Evolutionary conservation across 2,113 vertebrate genomes (phyloP).

Genomic region (Sylvietta virens): DNA sequence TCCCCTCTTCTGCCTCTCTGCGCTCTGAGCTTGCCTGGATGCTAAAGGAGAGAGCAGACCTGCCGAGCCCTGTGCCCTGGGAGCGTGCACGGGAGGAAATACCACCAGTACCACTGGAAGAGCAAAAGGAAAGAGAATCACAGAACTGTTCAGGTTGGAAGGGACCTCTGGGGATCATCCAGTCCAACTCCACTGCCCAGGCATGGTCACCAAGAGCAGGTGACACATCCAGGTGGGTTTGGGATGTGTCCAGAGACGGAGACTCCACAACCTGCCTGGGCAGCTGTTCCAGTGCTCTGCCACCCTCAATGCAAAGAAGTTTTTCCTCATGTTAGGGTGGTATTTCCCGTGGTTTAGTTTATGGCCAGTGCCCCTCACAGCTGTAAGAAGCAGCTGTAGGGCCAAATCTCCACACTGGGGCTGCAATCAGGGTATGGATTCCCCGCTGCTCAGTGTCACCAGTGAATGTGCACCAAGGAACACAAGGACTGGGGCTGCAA

Average conservation of each 20-base stretch:
- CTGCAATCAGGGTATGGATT: not conserved
- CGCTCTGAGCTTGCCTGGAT: not conserved
- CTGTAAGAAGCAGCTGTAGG: not conserved
- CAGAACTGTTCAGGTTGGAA: not conserved
- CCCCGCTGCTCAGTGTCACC: accelerated
- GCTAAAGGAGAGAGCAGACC: not conserved
- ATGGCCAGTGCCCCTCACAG: not conserved
- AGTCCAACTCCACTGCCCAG: not conserved
- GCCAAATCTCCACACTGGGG: not conserved
- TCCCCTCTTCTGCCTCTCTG: not conserved
- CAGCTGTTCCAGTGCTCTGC: not conserved
- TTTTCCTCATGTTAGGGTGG: not conserved
- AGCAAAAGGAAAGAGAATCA: not conserved
- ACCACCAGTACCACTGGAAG: not conserved
- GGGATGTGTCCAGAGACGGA: not conserved
- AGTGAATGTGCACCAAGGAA: not conserved
- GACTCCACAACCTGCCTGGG: not conserved
- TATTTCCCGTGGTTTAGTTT: not conserved
- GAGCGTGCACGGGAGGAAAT: not conserved
- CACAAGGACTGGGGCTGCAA: accelerated
- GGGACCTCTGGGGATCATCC: not conserved
- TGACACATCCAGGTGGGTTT: not conserved
- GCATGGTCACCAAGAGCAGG: not conserved
- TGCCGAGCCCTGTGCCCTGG: not conserved
- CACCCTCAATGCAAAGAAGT: not conserved